Conservation (phyloP, 2,888 invertebrate genomes). For the Ochropleura leucogaster region DNA sequence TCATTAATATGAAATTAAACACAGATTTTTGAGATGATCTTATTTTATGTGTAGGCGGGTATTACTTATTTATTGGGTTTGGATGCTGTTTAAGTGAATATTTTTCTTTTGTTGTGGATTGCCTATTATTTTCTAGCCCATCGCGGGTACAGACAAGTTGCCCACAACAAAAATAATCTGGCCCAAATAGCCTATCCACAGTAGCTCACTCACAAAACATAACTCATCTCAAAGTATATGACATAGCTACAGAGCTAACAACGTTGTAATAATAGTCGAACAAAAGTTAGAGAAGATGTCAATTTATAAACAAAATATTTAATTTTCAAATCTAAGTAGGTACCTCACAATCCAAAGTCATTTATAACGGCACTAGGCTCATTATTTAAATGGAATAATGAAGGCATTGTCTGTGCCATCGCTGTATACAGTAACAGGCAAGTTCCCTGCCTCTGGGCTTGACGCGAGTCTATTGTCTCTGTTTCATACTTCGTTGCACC, state of each 20-base stretch:
- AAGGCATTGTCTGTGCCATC: slow-evolving; percentile 68
- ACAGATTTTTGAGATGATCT: background rate
- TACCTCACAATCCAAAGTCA: slow-evolving; percentile 34
- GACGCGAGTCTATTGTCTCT: slow-evolving; percentile 67
- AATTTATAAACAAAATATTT: background rate
- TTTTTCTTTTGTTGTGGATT: background rate
- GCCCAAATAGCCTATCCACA: background rate
- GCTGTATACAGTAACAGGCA: slow-evolving; percentile 67
- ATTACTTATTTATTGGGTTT: background rate
- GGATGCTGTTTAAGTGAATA: background rate
- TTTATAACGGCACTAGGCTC: slow-evolving; percentile 65
- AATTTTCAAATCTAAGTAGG: background rate
- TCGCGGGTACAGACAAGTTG: background rate
- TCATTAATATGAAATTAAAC: background rate
- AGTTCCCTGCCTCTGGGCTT: slow-evolving; percentile 66
- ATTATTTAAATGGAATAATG: slow-evolving; percentile 75
- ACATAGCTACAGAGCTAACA: background rate
- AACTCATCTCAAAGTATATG: background rate
- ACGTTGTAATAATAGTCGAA: background rate
- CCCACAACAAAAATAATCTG: background rate
- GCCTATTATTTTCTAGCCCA: background rate
- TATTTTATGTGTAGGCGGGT: background rate
- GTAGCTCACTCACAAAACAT: background rate
- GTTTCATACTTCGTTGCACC: slow-evolving; percentile 73
- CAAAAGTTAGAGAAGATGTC: background rate